These are phyloP conservation scores for Eulemur macaco DNA, from an alignment of 2,113 vertebrate species.

Conservation along the genomic window DNA sequence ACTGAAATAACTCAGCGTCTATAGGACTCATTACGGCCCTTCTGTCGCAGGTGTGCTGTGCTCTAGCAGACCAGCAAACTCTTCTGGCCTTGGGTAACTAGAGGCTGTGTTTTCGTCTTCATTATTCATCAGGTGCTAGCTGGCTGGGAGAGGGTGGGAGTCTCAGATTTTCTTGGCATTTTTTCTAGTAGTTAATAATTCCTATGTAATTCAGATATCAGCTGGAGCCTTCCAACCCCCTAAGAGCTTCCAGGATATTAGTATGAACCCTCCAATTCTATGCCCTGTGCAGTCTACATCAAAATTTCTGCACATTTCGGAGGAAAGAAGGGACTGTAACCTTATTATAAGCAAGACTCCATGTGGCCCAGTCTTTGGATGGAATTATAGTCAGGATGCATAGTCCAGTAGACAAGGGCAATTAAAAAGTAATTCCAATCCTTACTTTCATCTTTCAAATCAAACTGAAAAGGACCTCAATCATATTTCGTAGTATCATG, in stretches of 20 bases:
- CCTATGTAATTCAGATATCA: not conserved
- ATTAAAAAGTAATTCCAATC: not conserved
- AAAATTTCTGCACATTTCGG: not conserved
- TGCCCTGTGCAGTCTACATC: not conserved
- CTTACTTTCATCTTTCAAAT: not conserved
- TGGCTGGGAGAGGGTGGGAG: not conserved
- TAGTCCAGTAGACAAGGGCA: not conserved
- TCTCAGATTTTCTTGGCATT: not conserved
- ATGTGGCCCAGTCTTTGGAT: accelerated
- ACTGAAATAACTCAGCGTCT: not conserved
- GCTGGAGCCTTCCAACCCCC: not conserved
- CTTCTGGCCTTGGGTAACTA: accelerated
- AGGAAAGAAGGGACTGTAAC: not conserved
- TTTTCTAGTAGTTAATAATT: not conserved
- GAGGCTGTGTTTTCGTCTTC: not conserved
- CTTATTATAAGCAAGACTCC: not conserved
- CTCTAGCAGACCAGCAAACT: not conserved
- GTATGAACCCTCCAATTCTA: not conserved
- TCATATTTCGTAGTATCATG: too few species aligned
- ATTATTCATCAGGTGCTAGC: not conserved
- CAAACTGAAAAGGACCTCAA: not conserved
- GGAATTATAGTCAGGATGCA: not conserved
- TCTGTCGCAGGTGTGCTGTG: not conserved
- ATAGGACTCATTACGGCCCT: too few species aligned
- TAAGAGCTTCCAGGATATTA: not conserved